Base-by-base conservation (phyloP, 2,888 invertebrate genomes). In the Brenthis ino region DNA sequence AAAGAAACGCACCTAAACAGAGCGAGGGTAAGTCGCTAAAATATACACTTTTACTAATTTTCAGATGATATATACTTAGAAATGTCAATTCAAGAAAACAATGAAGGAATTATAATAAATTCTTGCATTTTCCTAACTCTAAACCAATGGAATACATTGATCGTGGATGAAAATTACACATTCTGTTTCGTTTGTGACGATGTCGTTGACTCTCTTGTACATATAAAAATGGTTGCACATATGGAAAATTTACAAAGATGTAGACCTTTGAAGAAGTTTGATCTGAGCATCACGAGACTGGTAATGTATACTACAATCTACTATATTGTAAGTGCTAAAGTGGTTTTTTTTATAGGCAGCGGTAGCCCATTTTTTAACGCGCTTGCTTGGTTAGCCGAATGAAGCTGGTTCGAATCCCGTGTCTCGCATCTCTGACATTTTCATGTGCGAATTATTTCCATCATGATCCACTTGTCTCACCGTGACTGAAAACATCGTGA, bases 281-380 rank as follows among this genome's bases (percentile, higher is more conserved):
- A 82, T 3, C 70, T 81, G 13, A 79, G 74, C 50, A 80, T 85
- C 12, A 77, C 76, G 4, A 79, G 85, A 72, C 75, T 75, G 80
- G 85, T 85, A 64, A 60, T n/a, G 16, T 53, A 53, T 53, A 11
- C n/a, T 33, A 11, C 12, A 33, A 3, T 56, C 11, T 33, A n/a
- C 8, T 11, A 16, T 6, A 51, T 8, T 50, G 50, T 50, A 50
- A 50, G 14, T n/a, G 14, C 14, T 13, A 50, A 3, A 12, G 50
- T 4, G 28, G 20, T 20, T 28, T 28, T 43, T 37, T 8, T 43
- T 3, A 43, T 43, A 8, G 37, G 37, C 37, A 43, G 37, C 11
- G 11, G 37, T 43, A 37, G 37, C 37, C 33, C 33, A 37, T 6
- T 8, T 6, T 6, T 6, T 8, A 37, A 37, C 8, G 37, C 8